These are phyloP conservation scores for Phymastichus coffea DNA, from an alignment of 1,140 invertebrate genomes.

Conservation along the genomic window DNA sequence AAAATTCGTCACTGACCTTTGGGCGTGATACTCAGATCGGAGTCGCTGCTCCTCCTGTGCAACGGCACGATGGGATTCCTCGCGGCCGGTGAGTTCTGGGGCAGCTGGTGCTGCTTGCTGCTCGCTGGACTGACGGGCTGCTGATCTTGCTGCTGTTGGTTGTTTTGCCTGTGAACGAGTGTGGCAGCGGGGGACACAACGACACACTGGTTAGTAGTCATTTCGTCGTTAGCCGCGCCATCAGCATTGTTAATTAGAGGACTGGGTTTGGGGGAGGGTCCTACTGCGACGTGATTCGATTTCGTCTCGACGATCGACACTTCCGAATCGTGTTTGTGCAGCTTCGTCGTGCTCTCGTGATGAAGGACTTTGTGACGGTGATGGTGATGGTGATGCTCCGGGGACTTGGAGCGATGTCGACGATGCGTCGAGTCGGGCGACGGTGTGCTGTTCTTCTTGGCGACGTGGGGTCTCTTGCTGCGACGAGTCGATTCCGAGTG, in stretches of 20 bases:
- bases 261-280: too few relatives aligned
- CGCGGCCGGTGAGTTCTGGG: conserved; percentile 57
- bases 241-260: too few relatives aligned
- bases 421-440: conserved; percentile 5
- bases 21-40: conserved; percentile 87
- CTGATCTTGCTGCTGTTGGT: conserved; percentile 6
- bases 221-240: too few relatives aligned
- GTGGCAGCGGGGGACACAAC: not conserved
- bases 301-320: conserved; percentile 7
- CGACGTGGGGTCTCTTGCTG: not conserved
- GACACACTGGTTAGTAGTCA: not conserved
- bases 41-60: conserved; percentile 85
- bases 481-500: conserved; percentile 12
- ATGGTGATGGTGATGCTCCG: conserved; percentile 9
- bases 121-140: conserved; percentile 35
- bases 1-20: conserved; percentile 86
- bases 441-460: not conserved
- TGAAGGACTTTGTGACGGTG: not conserved
- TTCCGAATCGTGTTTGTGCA: not conserved
- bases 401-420: not conserved
- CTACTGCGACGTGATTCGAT: too few relatives aligned
- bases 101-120: conserved; percentile 32
- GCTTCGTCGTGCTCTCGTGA: not conserved
- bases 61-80: conserved; percentile 58
- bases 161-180: conserved; percentile 45